A percentile compares a stretch with the other conserved stretches of the same genome.
Conservation (phyloP, 2,113 vertebrate genomes). For the Gallinago undulata region DNA sequence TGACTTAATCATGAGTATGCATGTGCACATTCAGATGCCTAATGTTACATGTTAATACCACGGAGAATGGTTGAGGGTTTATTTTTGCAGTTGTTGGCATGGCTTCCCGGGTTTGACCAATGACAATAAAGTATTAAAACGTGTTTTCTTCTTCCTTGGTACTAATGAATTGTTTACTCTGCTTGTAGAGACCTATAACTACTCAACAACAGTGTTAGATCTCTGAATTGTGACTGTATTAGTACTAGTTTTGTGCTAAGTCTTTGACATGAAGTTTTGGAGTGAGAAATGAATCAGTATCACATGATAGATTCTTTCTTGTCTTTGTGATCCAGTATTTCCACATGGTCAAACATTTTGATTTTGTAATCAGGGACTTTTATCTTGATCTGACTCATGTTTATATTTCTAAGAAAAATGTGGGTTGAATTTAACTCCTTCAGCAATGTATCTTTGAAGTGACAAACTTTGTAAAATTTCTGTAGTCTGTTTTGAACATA, state of each 20-base stretch:
- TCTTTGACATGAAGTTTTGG: not conserved
- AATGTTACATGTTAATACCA: not conserved
- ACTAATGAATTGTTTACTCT: not conserved
- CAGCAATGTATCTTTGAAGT: not conserved
- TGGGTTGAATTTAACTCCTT: not conserved
- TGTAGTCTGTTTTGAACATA: not conserved
- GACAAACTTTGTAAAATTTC: not conserved
- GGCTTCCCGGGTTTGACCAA: not conserved
- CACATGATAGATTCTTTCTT: not conserved
- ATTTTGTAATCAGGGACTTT: not conserved
- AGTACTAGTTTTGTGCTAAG: not conserved
- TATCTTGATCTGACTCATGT: not conserved
- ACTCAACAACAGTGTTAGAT: not conserved
- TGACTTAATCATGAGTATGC: not conserved
- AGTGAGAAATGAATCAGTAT: not conserved
- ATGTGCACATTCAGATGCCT: not conserved
- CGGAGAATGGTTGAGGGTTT: not conserved
- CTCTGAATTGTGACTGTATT: not conserved
- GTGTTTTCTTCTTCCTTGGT: not conserved
- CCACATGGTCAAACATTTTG: not conserved
- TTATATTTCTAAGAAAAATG: not conserved
- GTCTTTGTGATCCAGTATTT: not conserved
- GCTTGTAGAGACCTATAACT: not conserved
- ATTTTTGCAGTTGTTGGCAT: not conserved
- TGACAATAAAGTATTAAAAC: not conserved